Base-by-base conservation (phyloP, 92 coral and sea anemone genomes). In the Diadumene lineata region DNA sequence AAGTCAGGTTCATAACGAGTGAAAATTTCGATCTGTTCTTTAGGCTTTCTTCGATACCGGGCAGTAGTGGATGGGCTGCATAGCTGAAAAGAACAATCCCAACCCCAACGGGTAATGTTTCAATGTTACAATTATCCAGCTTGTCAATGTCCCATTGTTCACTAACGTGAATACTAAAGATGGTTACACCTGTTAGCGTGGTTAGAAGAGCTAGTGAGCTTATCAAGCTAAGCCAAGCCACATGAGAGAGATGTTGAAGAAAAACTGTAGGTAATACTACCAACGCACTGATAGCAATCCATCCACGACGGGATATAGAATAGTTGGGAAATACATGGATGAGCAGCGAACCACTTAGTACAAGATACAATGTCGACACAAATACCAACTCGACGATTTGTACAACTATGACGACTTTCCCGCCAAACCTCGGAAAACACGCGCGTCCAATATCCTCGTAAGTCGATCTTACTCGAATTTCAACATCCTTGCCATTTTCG, bases 211-310 rank as follows among this genome's bases (percentile, higher is more conserved):
- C 75, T 3, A 73, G 74, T 31, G 76, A 77, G 29, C 91, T 73
- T n/a, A 82, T 38, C 31, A 86, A 43, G 87, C 91, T 86, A 30
- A 86, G 62, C 91, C 91, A 86, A 4, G 91, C 86, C 0, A 86
- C 78, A 29, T 82, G 83, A 10, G 91, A 82, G 11, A 86, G 67
- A 28, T 73, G 79, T 43, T 58, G 67, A 0, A 86, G 58, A 57
- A 86, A 86, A 30, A 86, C 91, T 25, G 91, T 70, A 1, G 91
- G 91, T 9, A 86, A 65, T 11, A 86, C 87, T 13, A 77, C 65
- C 32, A 56, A 53, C 16, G 84, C 76, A 21, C 90, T 80, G 28
- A 77, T 32, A 23, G 77, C 66, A 31, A 82, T 81, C 91, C 91
- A 86, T 28, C 66, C 77, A 7, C 83, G 76, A 50, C 77, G 55